These are phyloP conservation scores for Oligia strigilis DNA, from an alignment of 2,888 invertebrate genomes.

Conservation along the genomic window DNA sequence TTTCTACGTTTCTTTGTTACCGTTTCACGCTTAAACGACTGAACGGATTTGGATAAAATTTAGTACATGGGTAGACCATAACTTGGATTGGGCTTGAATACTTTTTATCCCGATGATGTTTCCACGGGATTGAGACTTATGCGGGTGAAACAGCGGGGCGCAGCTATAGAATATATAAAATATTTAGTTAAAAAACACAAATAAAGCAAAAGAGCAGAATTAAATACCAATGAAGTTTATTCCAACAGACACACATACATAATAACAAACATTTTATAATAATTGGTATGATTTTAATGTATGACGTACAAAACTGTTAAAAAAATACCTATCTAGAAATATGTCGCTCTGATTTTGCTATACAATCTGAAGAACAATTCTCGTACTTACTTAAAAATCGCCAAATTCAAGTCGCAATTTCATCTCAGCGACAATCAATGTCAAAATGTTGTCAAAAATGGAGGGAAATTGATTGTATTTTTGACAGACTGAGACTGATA, in stretches of 20 bases:
- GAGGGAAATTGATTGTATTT: no score
- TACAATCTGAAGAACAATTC: neutral
- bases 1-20: neutral
- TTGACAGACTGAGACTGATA: no score
- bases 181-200: no score
- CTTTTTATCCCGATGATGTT: no score
- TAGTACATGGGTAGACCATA: neutral
- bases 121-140: neutral
- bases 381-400: no score
- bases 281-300: neutral
- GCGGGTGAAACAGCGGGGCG: fast-evolving
- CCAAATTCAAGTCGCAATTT: no score
- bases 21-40: no score
- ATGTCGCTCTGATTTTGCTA: neutral
- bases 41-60: neutral
- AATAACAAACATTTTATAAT: neutral
- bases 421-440: no score
- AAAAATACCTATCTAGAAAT: neutral
- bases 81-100: no score
- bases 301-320: no score
- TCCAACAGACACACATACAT: neutral
- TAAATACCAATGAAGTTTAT: no score
- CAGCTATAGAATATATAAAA: neutral
- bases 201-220: neutral
- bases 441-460: no score